Conservation (phyloP, 2,797 vertebrate species). For the Pelobates cultripes region DNA sequence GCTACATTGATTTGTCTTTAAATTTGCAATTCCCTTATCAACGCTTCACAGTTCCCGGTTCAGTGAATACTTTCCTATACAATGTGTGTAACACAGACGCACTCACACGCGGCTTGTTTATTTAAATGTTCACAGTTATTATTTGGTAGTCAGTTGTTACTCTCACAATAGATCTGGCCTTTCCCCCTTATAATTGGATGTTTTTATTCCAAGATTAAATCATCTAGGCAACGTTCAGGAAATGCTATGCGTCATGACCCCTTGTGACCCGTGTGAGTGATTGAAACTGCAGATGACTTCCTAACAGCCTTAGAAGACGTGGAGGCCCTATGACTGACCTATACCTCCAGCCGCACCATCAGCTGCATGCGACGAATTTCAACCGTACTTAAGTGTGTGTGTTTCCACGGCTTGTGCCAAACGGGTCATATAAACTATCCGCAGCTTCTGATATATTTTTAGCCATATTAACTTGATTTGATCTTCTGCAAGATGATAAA, state of each 20-base stretch:
- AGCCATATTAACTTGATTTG: slow-evolving; percentile 8
- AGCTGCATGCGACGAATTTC: slow-evolving; percentile 1
- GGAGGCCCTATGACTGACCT: neutral
- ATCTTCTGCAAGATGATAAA: neutral
- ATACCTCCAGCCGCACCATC: neutral
- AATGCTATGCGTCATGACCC: neutral
- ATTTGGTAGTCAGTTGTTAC: too few relatives aligned
- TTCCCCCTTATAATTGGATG: too few relatives aligned
- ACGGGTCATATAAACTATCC: slow-evolving; percentile 22
- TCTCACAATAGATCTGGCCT: too few relatives aligned
- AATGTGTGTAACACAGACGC: too few relatives aligned
- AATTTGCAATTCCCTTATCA: too few relatives aligned
- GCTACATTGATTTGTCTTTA: too few relatives aligned
- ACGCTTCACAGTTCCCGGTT: too few relatives aligned
- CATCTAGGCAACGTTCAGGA: neutral
- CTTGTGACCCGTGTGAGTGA: neutral
- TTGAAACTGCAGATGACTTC: neutral
- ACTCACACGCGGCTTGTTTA: too few relatives aligned
- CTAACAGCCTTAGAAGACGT: neutral
- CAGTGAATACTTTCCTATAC: too few relatives aligned
- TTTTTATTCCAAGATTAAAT: too few relatives aligned
- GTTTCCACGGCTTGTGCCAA: slow-evolving; percentile 22
- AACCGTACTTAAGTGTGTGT: neutral
- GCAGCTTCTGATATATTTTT: slow-evolving; percentile 9
- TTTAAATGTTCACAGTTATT: too few relatives aligned